phyloP scores from a whole-genome alignment of 2,113 vertebrate species.

The Grammomys surdaster region DNA sequence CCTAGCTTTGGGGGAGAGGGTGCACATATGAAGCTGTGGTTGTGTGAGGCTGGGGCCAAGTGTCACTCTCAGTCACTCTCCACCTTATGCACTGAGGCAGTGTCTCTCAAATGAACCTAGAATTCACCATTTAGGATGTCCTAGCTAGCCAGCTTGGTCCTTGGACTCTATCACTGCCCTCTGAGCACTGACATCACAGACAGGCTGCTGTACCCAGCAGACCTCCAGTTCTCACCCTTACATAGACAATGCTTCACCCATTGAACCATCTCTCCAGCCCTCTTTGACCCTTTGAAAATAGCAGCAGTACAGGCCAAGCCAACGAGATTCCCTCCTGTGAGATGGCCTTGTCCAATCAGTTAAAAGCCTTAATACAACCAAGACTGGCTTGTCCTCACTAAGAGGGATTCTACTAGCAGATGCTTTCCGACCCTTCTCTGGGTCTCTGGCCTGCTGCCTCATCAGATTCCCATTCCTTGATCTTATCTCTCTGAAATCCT shows the following conservation, averaged over 20 bases:
- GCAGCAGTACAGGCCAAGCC: not conserved
- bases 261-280: not conserved
- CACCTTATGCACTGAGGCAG: not conserved
- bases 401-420: not conserved
- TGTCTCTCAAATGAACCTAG: not conserved
- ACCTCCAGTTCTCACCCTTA: not conserved
- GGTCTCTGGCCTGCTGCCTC: not conserved
- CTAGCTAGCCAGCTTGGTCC: not conserved
- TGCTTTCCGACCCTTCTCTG: not conserved
- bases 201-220: accelerated
- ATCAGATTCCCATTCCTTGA: not conserved
- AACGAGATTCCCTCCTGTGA: too few species aligned
- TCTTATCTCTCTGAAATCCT: not conserved
- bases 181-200: not conserved
- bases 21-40: not conserved
- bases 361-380: not conserved
- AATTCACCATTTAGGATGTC: not conserved
- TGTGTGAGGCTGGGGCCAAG: too few species aligned
- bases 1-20: not conserved
- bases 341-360: not conserved
- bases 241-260: not conserved
- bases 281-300: not conserved
- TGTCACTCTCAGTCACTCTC: not conserved
- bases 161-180: too few species aligned
- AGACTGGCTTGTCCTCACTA: not conserved